Conservation (phyloP, 2,888 invertebrate species). For the Lasioglossum zephyrum region DNA sequence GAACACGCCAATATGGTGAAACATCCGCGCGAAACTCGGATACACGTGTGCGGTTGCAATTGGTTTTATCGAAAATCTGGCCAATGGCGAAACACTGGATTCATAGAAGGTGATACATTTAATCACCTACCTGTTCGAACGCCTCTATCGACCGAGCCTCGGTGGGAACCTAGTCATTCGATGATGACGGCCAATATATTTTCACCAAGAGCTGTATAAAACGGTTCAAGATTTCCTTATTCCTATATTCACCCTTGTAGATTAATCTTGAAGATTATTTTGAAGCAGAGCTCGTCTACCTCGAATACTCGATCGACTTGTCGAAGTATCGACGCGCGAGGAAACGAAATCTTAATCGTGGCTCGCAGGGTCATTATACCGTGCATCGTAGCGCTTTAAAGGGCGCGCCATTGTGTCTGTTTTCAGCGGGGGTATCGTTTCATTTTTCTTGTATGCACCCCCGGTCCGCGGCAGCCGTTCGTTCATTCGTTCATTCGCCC, state of each 20-base stretch:
- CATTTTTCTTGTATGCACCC: constrained; percentile 1
- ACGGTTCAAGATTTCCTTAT: not conserved
- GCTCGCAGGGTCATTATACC: constrained; percentile 40
- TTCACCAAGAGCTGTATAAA: not conserved
- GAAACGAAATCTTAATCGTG: constrained; percentile 46
- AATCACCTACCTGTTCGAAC: constrained; percentile 8
- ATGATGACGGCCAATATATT: not conserved
- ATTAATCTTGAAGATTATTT: not conserved
- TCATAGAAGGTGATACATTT: constrained; percentile 29
- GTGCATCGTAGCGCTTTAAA: constrained; percentile 40
- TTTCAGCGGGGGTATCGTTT: constrained; percentile 30
- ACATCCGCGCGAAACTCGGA: not conserved
- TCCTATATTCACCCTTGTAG: too few species aligned
- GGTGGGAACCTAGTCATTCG: constrained; percentile 6
- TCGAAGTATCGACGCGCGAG: not conserved
- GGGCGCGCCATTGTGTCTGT: constrained; percentile 34
- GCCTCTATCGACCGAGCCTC: not conserved
- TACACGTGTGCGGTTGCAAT: not conserved
- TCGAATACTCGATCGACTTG: not conserved
- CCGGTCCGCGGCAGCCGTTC: not conserved
- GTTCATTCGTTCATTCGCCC: not conserved
- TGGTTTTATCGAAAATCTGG: constrained; percentile 28
- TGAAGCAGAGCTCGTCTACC: not conserved
- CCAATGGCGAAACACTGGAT: constrained; percentile 22
- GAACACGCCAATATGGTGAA: not conserved